Evolutionary conservation across 2,888 invertebrate species (phyloP), one percentile per base, ranked within the genome.

Genomic region (Holacanthella duospinosa): DNA sequence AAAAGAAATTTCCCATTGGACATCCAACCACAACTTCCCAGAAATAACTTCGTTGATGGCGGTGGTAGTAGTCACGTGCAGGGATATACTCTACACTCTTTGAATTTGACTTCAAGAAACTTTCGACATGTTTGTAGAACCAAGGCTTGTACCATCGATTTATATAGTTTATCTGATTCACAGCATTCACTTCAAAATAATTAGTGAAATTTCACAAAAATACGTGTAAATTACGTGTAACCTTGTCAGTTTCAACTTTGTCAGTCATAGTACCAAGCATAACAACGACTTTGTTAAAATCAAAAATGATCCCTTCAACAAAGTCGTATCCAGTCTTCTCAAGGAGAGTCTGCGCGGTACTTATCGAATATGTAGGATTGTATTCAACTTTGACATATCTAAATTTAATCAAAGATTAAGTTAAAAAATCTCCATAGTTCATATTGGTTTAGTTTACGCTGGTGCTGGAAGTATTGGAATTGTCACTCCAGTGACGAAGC

Each of bases 61-160:
- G 59, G 36, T 59, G 59, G 27, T 59, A 59, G 44, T 59, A 59
- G n/a, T 59, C 43, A n/a, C 44, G 44, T 2, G 36, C 21, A 21
- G 59, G 59, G 6, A 59, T 59, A 27, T 59, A 59, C 25, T 59
- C 59, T 2, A 44, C 25, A 3, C 19, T 6, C 9, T 21, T 26
- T 4, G 28, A 9, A 2, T 16, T 16, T 9, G 3, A 9, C 3
- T n/a, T 6, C 21, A 28, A 28, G 29, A 29, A 29, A 21, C 27
- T 27, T 24, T 58, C 58, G 19, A 58, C 58, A 24, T 58, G 58
- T 21, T 58, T 58, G 36, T 36, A 58, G 24, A 58, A 58, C 58
- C 58, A 58, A 16, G 58, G 58, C 29, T 58, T 58, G n/a, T n/a
- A 58, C 58, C 58, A 58, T 29, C 36, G 29, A n/a, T 29, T 29